Evolutionary conservation across 1,140 invertebrate species (phyloP), one percentile per base, ranked within the genome.

Genomic region (Goniozus legneri): DNA sequence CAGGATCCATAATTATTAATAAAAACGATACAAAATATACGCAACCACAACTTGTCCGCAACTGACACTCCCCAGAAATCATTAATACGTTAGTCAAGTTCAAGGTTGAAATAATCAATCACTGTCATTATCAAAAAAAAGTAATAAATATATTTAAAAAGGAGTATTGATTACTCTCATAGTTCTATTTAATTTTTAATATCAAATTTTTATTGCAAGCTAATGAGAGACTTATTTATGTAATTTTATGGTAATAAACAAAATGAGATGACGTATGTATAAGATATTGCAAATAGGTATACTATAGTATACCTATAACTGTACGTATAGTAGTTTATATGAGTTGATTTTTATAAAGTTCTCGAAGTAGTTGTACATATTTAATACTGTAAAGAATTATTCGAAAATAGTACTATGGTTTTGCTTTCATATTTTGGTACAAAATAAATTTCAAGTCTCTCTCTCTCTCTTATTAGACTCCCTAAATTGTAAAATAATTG

Each of bases 41-140:
- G n/a, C n/a, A n/a, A n/a, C n/a, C n/a, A n/a, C n/a, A n/a, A n/a
- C n/a, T n/a, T n/a, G n/a, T n/a, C n/a, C n/a, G n/a, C n/a, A n/a
- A n/a, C n/a, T n/a, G 67, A 65, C 69, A 73, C 66, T 73, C 67
- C 67, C 67, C 64, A 62, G 60, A 60, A 65, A 57, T 56, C 56
- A 48, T 48, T 59, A 71, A 69, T 71, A 71, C 67, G 67, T 49
- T 70, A 71, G 66, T 73, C 71, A 73, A 65, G 69, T 73, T 74
- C 70, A 73, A 74, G 71, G 69, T 70, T 69, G 71, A 62, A 50
- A 50, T 52, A 7, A 12, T 27, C 24, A 6, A 27, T 12, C 24
- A 7, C 12, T 27, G 24, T 27, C 12, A 27, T 27, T 27, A 12
- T 7, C 12, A 27, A 12, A 27, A 7, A 12, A 12, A 27, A 27